phyloP scores from a whole-genome alignment of 2,888 invertebrate species.

The Stegophylla sp. region DNA sequence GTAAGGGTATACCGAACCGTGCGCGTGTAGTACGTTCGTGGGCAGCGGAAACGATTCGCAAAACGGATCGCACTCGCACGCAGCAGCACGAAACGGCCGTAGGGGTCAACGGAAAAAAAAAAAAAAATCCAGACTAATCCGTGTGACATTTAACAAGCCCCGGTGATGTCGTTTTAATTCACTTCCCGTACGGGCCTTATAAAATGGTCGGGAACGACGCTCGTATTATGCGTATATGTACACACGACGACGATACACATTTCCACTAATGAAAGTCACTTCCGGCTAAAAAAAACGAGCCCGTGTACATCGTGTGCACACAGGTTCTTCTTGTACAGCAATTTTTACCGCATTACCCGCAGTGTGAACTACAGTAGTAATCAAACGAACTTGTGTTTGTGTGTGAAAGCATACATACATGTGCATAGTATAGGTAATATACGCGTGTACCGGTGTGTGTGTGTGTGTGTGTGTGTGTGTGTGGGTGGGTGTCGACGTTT shows the following conservation, averaged over 20 bases:
- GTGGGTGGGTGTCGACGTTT: constrained; percentile 41
- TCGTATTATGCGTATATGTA: too few species aligned
- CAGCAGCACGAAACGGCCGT: not conserved
- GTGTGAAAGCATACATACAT: not conserved
- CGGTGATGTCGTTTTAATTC: constrained; percentile 56
- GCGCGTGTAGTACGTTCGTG: too few species aligned
- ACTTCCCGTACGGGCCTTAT: too few species aligned
- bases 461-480: constrained; percentile 7
- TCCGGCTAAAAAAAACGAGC: constrained; percentile 39
- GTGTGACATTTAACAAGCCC: constrained; percentile 42
- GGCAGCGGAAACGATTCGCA: not conserved
- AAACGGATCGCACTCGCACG: not conserved
- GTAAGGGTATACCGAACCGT: too few species aligned
- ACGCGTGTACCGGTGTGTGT: not conserved
- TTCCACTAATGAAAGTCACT: constrained; percentile 54
- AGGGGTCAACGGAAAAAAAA: not conserved
- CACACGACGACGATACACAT: constrained; percentile 41
- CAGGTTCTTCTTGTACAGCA: constrained; percentile 45
- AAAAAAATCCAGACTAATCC: constrained; percentile 25
- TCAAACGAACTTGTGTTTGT: constrained; percentile 31
- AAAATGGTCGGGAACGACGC: constrained; percentile 22
- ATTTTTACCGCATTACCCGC: constrained; percentile 57
- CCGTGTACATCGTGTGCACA: constrained; percentile 6
- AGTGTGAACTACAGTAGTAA: constrained; percentile 37
- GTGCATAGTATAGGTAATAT: constrained; percentile 1